These are phyloP conservation scores for Dynastes hyllus DNA, from an alignment of 2,888 invertebrate genomes.

Conservation along the genomic window DNA sequence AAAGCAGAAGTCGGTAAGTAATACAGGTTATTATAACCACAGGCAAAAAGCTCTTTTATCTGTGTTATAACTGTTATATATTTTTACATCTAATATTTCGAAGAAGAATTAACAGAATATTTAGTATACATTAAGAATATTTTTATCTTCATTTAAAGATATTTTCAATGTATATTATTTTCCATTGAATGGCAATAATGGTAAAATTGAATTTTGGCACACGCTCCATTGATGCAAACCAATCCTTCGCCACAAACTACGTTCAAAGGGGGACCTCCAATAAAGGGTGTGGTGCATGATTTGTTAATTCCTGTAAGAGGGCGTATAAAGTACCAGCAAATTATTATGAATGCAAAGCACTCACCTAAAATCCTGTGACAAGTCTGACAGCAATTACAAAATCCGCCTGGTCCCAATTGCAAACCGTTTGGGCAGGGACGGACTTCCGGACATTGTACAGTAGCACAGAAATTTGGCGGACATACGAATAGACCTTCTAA, in stretches of 20 bases:
- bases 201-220: background rate
- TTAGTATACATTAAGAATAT: too few relatives aligned
- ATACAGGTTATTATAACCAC: too few relatives aligned
- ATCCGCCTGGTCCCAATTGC: background rate
- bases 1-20: too few relatives aligned
- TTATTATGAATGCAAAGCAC: background rate
- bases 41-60: too few relatives aligned
- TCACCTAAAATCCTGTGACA: slow-evolving; percentile 19
- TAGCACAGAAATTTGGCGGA: slow-evolving; percentile 6
- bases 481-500: background rate
- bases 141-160: too few relatives aligned
- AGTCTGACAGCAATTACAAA: slow-evolving; percentile 14
- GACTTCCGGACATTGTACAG: slow-evolving; percentile 5
- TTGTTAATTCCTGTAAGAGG: background rate
- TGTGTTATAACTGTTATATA: too few relatives aligned
- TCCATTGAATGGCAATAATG: too few relatives aligned
- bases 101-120: too few relatives aligned
- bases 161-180: too few relatives aligned
- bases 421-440: background rate
- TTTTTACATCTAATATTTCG: too few relatives aligned
- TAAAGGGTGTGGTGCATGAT: background rate
- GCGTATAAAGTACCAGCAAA: background rate
- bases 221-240: background rate
- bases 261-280: background rate
- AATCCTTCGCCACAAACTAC: background rate